Base-by-base conservation (phyloP, 2,888 invertebrate species). In the Ferdinandea cuprea region DNA sequence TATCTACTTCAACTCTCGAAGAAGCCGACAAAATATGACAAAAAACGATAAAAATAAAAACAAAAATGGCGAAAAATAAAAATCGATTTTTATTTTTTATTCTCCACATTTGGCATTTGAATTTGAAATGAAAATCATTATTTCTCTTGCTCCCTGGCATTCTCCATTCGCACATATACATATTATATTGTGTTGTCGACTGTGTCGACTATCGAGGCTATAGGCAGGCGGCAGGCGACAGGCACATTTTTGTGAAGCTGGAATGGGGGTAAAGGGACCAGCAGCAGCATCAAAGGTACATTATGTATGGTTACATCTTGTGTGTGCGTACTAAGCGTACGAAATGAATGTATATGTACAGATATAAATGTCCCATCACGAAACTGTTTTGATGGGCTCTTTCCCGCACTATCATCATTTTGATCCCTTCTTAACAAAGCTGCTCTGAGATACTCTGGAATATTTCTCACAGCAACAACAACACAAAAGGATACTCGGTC, bases 51-150 rank as follows among this genome's bases (percentile, higher is more conserved):
- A 58, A 46, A 37, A 58, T n/a, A n/a, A 17, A 65, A 28, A 11
- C 11, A 35, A 42, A 25, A 7, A 52, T 17, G 32, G 21, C 15
- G 35, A 42, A 19, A 9, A 28, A 11, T 28, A 52, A 50, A 46
- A 44, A 56, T 65, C 30, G 48, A 65, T 65, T 58, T 74, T 56
- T 65, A 65, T 73, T 58, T 52, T 54, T 35, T 54, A 8, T 30
- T 32, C 35, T 13, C 59, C 59, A 59, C 58, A 58, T 69, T 69
- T 58, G 58, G 69, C 58, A 69, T 69, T 69, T 58, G 35, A 58
- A 69, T 69, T 69, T 58, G 35, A 58, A 69, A 69, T 69, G 48
- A 37, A 58, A 69, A 56, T 69, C 69, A 46, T 69, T 48, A 58
- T 58, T 46, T 15, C 46, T n/a, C 9, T 8, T 8, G 13, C 28